These are phyloP conservation scores for Escarpia spicata DNA, from an alignment of 2,888 invertebrate species.

Conservation along the genomic window DNA sequence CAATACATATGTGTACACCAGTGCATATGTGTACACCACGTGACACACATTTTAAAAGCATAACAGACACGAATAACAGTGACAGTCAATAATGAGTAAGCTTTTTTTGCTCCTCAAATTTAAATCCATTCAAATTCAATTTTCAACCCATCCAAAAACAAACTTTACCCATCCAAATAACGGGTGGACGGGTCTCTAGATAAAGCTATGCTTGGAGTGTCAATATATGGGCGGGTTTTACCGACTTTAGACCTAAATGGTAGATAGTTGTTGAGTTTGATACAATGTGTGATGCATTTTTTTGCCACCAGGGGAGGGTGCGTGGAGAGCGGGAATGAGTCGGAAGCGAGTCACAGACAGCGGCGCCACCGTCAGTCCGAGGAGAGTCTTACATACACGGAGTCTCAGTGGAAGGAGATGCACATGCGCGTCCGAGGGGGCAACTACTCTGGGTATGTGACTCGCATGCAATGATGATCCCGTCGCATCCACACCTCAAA, in stretches of 20 bases:
- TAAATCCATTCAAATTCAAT: too few species aligned
- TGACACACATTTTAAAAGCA: too few species aligned
- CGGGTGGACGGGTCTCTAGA: too few species aligned
- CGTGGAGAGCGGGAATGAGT: conserved; percentile 31
- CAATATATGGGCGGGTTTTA: neutral
- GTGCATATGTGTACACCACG: too few species aligned
- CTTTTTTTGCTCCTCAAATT: too few species aligned
- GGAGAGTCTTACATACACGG: conserved; percentile 35
- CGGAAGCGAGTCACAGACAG: conserved; percentile 32
- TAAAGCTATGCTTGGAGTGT: too few species aligned
- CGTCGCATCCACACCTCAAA: neutral
- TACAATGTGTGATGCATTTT: neutral
- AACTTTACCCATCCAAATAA: too few species aligned
- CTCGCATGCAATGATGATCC: neutral
- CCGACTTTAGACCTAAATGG: neutral
- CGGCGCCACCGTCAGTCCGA: conserved; percentile 33
- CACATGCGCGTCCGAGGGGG: conserved; percentile 34
- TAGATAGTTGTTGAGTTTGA: too few species aligned
- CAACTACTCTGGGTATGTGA: conserved; percentile 28
- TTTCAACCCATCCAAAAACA: too few species aligned
- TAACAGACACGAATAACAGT: too few species aligned
- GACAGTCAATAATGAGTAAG: too few species aligned
- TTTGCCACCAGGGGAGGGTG: neutral
- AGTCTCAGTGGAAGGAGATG: conserved; percentile 36
- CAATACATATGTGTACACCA: too few species aligned